A percentile compares a stretch with the other conserved stretches of the same genome.
Evolutionary conservation across 1,140 invertebrate genomes (phyloP).

Genomic region (Globodera ellingtonae): DNA sequence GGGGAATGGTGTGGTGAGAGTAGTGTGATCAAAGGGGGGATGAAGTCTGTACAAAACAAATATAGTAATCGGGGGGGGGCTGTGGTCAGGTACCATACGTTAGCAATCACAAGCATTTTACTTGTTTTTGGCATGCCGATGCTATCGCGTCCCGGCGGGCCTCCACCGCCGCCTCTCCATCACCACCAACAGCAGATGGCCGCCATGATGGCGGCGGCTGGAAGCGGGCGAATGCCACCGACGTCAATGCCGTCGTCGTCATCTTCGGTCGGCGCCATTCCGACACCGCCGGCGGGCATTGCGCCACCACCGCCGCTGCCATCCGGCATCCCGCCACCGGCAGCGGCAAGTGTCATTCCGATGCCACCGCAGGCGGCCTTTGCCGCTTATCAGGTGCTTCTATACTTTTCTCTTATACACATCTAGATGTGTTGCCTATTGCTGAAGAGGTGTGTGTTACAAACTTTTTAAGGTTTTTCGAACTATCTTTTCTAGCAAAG

Average conservation of each 20-base stretch:
- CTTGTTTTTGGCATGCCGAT: conserved; percentile 20
- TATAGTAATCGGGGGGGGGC: no score
- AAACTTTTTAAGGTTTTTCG: no score
- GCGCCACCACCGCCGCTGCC: conserved; percentile 16
- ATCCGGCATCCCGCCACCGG: conserved; percentile 12
- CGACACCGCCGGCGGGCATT: neutral
- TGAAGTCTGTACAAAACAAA: no score
- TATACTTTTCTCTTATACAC: no score
- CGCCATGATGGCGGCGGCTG: conserved; percentile 4
- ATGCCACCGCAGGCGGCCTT: conserved; percentile 30
- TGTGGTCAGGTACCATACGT: no score
- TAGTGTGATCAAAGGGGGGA: no score
- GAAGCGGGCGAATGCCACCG: conserved; percentile 9
- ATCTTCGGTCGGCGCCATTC: neutral
- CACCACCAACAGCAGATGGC: neutral
- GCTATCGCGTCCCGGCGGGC: conserved; percentile 20
- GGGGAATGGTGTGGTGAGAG: no score
- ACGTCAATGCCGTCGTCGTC: conserved; percentile 11
- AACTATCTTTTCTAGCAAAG: no score
- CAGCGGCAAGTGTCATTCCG: conserved; percentile 3
- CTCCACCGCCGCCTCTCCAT: conserved; percentile 1
- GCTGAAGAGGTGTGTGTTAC: no score
- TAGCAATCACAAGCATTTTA: neutral
- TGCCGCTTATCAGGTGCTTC: conserved; percentile 42
- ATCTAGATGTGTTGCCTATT: no score